A percentile compares a stretch with the other conserved stretches of the same genome.
Conservation (phyloP, 2,888 invertebrate species). For the Idaea biselata region DNA sequence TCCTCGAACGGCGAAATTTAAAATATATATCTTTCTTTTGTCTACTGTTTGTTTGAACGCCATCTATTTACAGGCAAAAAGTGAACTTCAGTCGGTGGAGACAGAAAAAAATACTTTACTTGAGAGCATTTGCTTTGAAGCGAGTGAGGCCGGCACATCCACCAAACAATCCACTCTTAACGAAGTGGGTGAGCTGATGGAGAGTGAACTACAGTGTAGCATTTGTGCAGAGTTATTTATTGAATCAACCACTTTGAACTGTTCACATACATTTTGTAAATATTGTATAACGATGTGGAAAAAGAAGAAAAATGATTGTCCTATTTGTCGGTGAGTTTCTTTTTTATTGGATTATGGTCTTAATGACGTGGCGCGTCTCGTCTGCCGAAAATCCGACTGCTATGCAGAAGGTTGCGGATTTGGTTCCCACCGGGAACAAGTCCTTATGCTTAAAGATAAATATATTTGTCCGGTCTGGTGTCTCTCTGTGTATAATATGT, state of each 20-base stretch:
- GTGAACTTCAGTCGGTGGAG: constrained; percentile 52
- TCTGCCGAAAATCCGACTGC: no score
- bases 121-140: constrained; percentile 39
- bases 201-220: constrained; percentile 86
- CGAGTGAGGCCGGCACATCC: constrained; percentile 37
- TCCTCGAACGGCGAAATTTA: no score
- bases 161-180: constrained; percentile 43
- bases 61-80: constrained; percentile 45
- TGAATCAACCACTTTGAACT: constrained; percentile 84
- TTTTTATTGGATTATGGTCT: no score
- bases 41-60: no score
- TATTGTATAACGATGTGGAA: constrained; percentile 87
- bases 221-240: constrained; percentile 89
- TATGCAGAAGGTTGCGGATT: no score
- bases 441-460: no score
- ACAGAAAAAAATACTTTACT: constrained; percentile 54
- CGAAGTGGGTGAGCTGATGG: constrained; percentile 80
- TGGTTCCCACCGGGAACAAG: no score
- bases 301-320: constrained; percentile 85
- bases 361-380: no score
- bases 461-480: no score
- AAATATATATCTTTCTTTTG: no score
- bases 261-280: constrained; percentile 88
- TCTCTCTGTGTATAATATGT: no score
- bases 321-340: constrained; percentile 81